These are phyloP conservation scores for Endomychus coccineus DNA, from an alignment of 2,888 invertebrate species.

Conservation along the genomic window DNA sequence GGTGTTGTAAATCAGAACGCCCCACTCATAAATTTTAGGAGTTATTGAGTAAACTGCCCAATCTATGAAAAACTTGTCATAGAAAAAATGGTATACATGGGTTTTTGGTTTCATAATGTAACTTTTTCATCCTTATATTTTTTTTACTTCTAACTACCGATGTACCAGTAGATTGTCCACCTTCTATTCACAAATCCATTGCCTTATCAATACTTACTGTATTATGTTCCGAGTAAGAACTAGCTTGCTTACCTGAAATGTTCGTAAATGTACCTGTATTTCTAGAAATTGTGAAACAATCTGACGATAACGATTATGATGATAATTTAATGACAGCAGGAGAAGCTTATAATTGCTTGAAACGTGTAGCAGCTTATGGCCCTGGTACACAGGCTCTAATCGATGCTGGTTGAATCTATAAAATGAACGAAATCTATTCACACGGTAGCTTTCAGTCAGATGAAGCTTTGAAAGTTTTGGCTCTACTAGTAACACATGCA, in stretches of 20 bases:
- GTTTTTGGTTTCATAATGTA: too few relatives aligned
- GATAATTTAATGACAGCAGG: conserved; percentile 81
- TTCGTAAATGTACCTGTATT: conserved; percentile 75
- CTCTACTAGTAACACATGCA: conserved; percentile 59
- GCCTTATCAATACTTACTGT: conserved; percentile 81
- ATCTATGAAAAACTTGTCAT: too few relatives aligned
- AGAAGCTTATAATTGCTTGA: conserved; percentile 77
- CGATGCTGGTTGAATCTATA: conserved; percentile 68
- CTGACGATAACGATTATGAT: conserved; percentile 77
- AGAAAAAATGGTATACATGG: too few relatives aligned
- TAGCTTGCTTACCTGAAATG: conserved; percentile 78
- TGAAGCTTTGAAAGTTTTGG: conserved; percentile 75
- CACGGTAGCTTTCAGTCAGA: conserved; percentile 86
- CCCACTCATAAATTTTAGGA: too few relatives aligned
- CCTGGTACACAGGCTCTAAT: conserved; percentile 74
- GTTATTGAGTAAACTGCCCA: too few relatives aligned
- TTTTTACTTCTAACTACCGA: conserved; percentile 67
- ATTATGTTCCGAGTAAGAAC: conserved; percentile 73
- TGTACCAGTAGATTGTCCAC: conserved; percentile 81
- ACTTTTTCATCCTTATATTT: too few relatives aligned
- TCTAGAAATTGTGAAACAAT: conserved; percentile 74
- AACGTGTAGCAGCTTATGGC: conserved; percentile 69
- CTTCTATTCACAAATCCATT: conserved; percentile 84
- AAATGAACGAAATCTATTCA: conserved; percentile 79
- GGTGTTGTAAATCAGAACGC: too few relatives aligned